Percentiles rank a stretch among this genome's conserved stretches.
Conservation (phyloP, 2,113 vertebrate genomes). For the Cololabis saira region DNA sequence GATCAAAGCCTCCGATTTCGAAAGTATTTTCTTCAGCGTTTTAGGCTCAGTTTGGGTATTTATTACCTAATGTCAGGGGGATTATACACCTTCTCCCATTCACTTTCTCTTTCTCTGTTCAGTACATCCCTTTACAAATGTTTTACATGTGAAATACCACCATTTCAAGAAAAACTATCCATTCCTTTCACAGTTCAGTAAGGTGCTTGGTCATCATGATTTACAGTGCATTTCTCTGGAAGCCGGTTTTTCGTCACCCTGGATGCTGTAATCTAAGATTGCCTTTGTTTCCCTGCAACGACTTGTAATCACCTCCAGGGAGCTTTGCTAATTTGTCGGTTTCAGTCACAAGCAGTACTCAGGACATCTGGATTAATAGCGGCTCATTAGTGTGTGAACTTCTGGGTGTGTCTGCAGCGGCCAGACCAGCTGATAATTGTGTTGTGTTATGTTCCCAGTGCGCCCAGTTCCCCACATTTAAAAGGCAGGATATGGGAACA, state of each 20-base stretch:
- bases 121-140: no score
- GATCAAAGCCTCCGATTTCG: neutral
- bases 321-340: constrained; percentile 7
- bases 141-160: no score
- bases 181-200: constrained; percentile 3
- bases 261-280: neutral
- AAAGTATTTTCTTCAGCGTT: neutral
- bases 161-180: neutral
- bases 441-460: neutral
- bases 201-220: constrained; percentile 7
- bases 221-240: neutral
- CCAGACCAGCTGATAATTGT: constrained; percentile 7
- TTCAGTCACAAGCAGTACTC: constrained; percentile 14
- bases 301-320: constrained; percentile 5
- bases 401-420: constrained; percentile 32
- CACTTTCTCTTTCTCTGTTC: no score
- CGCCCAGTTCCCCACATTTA: neutral
- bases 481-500: neutral
- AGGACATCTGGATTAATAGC: constrained; percentile 18
- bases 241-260: neutral
- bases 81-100: no score
- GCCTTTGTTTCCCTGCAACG: constrained; percentile 23
- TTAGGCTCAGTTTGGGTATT: no score
- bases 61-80: no score
- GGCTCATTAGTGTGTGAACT: constrained; percentile 22